Base-by-base conservation (phyloP, 1,140 invertebrate genomes). In the Brevipalpus yothersi region DNA sequence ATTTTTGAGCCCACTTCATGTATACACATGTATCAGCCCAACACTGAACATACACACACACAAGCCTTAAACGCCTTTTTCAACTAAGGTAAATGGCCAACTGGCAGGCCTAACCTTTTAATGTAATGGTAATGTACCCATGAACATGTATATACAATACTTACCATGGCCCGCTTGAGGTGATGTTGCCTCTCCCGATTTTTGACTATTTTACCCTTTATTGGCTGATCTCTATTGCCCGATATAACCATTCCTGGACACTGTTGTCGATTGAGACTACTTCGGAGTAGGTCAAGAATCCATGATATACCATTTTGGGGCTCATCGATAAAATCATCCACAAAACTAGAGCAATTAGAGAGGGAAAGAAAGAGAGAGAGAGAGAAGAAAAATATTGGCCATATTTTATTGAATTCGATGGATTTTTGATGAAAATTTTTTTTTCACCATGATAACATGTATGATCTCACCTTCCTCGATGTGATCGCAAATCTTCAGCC, bases 241-340 rank as follows among this genome's bases (percentile, higher is more conserved):
- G 19, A 40, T 7, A 58, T 31, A 31, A 49, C 58, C 58, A 55
- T 60, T 56, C 53, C 59, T 55, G 59, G 59, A 45, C 53, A 56
- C 23, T 60, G 59, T 58, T 70, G 76, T 57, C 69, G 69, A 49
- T 70, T 74, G 23, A 75, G 74, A 70, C 75, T 74, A 60, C 72
- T 73, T 62, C 72, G 77, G 7, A 65, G 61, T 12, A 63, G 47
- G 53, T 63, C 61, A n/a, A 65, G 59, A 45, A 65, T 42, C 17
- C 61, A 62, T 49, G 43, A 53, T 19, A 63, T 58, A 2, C 64
- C 64, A 51, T 65, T 53, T 15, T 63, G 58, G 13, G 62, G 53
- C 23, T 65, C 63, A 10, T 60, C 58, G 4, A 61, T 56, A 53
- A 65, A 65, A 7, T 65, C 64, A 19, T 63, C 61, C 10, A 65